Evolutionary conservation across 2,888 invertebrate species (phyloP), one percentile per base, ranked within the genome.

Genomic region (Leptothorax acervorum): DNA sequence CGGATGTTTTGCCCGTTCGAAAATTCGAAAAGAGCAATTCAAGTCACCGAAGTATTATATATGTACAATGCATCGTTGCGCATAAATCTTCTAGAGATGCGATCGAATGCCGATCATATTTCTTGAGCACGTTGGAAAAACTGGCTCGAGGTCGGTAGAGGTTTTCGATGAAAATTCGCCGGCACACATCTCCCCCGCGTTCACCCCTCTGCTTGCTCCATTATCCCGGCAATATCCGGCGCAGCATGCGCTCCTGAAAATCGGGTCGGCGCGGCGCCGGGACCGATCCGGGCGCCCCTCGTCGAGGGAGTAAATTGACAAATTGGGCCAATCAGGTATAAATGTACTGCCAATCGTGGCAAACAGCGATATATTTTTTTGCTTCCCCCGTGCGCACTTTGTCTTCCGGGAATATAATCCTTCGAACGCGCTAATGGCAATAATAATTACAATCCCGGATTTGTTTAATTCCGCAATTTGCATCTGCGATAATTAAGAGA

Each of bases 171-270:
- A 87, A 87, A 90, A 86, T 85, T 88, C 86, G 84, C 31, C 68
- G 35, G 62, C 76, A 63, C 82, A 76, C 18, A 18, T 66, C 35
- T 81, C 66, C 63, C 65, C 71, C 78, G 51, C 18, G 5, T 18
- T 12, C 55, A 0, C 42, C 4, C 1, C 42, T 53, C 55, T 45
- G 53, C 35, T 18, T 35, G 79, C 28, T 84, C 90, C 88, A 90
- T 90, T 90, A 90, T 90, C 85, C 82, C 5, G 74, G 88, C 71
- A 90, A 90, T 89, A 90, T 89, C 89, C 89, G 89, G 88, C 42
- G 23, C 83, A 57, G 75, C 83, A 62, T 88, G 85, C 75, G 84
- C 81, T 74, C 45, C 68, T 86, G 87, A 87, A 86, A 87, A 89
- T 89, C 89, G 87, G 78, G 83, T 86, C 85, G 87, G 62, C 73